Evolutionary conservation across 2,113 vertebrate genomes (phyloP), one percentile per base, ranked within the genome.

Genomic region (Struthidea cinerea): DNA sequence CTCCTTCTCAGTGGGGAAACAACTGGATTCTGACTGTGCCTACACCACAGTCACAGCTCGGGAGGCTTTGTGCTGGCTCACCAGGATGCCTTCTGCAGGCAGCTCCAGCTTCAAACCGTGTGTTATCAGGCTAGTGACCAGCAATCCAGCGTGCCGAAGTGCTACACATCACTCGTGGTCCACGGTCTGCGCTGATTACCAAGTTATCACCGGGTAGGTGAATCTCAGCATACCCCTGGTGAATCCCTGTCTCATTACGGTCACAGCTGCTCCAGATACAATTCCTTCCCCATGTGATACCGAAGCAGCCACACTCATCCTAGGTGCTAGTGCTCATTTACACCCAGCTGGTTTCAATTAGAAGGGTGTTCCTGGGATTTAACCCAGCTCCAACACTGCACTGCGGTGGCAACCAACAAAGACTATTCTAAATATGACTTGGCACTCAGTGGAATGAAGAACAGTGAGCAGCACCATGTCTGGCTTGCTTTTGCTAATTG

Each of bases 241-340:
- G 80, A 81, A 90, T 87, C 69, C 49, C 44, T 44, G 1, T 28
- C 84, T 76, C 74, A 53, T 81, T 74, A 81, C 0, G 0, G 49
- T 57, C 93, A 37, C 84, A 89, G 93, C 84, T 94, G 77, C 64
- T 84, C 46, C 56, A 89, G 76, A 87, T 13, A 84, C 86, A 91
- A 22, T 41, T 57, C 83, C 56, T 87, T 63, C 60, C 41, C 59
- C 33, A 0, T 21, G 70, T 8, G 52, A 89, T n/a, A 33, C 73
- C 22, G 21, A 42, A 68, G 85, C 79, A 81, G 68, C 17, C 86
- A 74, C 79, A 37, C 56, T 60, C 52, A 52, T 84, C 85, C 86
- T 84, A 88, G 88, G 88, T 93, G 85, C 75, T 37, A 75, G 60
- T 2, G 1, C 44, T 95, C 93, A 90, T 86, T 94, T 90, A 75